phyloP scores from a whole-genome alignment of 1,140 invertebrate species.

The Venustaconcha ellipsiformis region DNA sequence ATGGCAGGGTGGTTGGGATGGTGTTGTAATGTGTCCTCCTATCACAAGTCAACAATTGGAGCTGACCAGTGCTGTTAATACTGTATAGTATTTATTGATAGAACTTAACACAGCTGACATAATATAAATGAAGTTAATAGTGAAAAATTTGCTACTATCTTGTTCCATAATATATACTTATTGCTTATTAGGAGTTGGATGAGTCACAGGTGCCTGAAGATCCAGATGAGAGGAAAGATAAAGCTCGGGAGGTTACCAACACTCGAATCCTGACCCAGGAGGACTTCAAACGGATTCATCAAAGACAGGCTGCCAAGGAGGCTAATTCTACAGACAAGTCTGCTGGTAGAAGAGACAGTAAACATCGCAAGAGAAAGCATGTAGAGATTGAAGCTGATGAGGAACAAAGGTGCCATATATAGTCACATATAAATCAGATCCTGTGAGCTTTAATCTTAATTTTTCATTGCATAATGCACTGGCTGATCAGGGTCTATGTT shows the following conservation, averaged over 20 bases:
- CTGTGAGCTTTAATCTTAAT: too few relatives aligned
- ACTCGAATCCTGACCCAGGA: conserved; percentile 91
- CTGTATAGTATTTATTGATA: background rate
- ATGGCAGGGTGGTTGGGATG: too few relatives aligned
- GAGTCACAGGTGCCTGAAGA: conserved; percentile 32
- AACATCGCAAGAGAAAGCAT: conserved; percentile 69
- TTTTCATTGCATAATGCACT: too few relatives aligned
- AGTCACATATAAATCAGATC: too few relatives aligned
- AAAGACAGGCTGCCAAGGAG: conserved; percentile 85
- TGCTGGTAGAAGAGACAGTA: conserved; percentile 51
- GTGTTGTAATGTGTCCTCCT: too few relatives aligned
- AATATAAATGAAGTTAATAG: background rate
- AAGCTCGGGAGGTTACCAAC: conserved; percentile 81
- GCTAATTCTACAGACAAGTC: conserved; percentile 63
- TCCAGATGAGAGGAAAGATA: conserved; percentile 69
- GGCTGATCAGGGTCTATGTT: too few relatives aligned
- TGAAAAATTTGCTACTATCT: background rate
- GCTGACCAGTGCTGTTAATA: too few relatives aligned
- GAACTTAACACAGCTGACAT: background rate
- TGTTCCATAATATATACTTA: conserved; percentile 12
- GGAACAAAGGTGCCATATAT: conserved; percentile 30
- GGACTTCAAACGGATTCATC: conserved; percentile 88
- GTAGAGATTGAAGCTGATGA: conserved; percentile 64
- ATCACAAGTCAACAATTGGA: too few relatives aligned
- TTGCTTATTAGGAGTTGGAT: conserved; percentile 14